Evolutionary conservation across 2,113 vertebrate genomes (phyloP).

Genomic region (Capra hircus): DNA sequence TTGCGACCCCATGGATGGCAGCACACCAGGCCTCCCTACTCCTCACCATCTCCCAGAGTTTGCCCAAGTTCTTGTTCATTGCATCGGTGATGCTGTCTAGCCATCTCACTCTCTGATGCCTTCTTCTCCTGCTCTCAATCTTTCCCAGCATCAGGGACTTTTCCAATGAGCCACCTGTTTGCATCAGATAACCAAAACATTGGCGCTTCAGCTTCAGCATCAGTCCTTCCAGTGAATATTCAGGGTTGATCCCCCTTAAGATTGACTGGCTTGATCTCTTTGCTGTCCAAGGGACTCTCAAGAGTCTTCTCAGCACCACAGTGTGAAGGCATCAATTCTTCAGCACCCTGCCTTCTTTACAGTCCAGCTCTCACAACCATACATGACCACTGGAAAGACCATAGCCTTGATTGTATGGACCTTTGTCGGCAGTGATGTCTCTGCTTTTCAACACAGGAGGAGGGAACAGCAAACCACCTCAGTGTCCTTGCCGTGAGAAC

Average conservation of each 20-base stretch:
- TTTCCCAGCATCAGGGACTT: not conserved
- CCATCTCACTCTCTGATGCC: not conserved
- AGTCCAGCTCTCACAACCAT: not conserved
- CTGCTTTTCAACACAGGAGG: accelerated
- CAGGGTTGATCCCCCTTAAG: not conserved
- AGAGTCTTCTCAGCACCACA: not conserved
- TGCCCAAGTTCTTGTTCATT: not conserved
- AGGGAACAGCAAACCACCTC: not conserved
- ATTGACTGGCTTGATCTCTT: not conserved
- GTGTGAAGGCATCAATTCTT: not conserved
- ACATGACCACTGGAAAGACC: not conserved
- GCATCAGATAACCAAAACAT: not conserved
- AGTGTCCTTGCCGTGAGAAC: not conserved
- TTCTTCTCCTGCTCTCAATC: not conserved
- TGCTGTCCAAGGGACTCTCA: not conserved
- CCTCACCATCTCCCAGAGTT: not conserved
- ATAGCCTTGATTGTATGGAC: not conserved
- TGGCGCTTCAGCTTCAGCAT: not conserved
- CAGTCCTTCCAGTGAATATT: not conserved
- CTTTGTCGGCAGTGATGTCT: not conserved
- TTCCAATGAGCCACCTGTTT: not conserved
- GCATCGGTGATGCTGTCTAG: not conserved
- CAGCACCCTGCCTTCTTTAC: accelerated
- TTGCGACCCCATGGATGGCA: not conserved
- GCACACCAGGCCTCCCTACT: not conserved